Base-by-base conservation (phyloP, 2,888 invertebrate species). In the Chirona hameri region DNA sequence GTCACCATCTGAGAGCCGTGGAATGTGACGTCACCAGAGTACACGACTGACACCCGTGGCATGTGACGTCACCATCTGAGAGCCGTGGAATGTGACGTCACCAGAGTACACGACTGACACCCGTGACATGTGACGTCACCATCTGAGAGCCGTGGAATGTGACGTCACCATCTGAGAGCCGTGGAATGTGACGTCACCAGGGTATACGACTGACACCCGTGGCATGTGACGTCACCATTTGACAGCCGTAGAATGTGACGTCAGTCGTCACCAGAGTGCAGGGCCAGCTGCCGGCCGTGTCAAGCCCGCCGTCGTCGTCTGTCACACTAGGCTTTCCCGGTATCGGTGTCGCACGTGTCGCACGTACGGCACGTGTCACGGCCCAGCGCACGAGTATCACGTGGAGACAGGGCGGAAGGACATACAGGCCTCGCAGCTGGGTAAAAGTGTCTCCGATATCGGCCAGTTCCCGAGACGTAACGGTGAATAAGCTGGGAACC, bases 291-390 rank as follows among this genome's bases (percentile, higher is more conserved):
- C 3, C 27, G n/a, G 65, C 27, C 12, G 52, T 52, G 52, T 52
- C 52, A 18, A 12, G 52, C 10, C 18, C 52, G 52, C 52, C 52
- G 52, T 18, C 52, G 52, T 18, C 52, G 52, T 12, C 52, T 52
- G 52, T 52, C 52, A 52, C 52, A n/a, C 18, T 4, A 52, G 15
- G 52, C 52, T 52, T 39, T 39, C 52, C 52, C 52, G 15, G 52
- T 52, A 52, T 52, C 52, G 52, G 52, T 52, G 18, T 12, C 27
- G 65, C 65, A 65, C 65, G 65, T 60, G 60, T 21, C n/a, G n/a
- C n/a, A n/a, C n/a, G n/a, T n/a, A n/a, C n/a, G 60, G 60, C 60
- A 60, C 60, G 60, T 65, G 65, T 27, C 65, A n/a, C 65, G 27
- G 65, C 65, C 65, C 65, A 12, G n/a, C 65, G 65, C 65, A 65